These are phyloP conservation scores for Odobenus rosmarus DNA, from an alignment of 2,113 vertebrate genomes.

Conservation along the genomic window DNA sequence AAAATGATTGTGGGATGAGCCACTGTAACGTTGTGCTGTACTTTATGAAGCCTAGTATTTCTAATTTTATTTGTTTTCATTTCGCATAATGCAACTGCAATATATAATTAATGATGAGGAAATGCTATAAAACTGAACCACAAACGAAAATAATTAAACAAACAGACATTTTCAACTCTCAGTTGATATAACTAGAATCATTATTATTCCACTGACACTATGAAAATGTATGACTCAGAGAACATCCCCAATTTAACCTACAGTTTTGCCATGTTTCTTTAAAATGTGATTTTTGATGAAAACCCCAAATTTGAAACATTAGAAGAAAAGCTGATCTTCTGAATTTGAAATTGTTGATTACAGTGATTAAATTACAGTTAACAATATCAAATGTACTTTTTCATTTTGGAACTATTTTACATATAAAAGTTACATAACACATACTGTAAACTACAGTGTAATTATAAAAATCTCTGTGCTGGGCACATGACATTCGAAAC, in stretches of 20 bases:
- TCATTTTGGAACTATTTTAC: background rate
- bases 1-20: background rate
- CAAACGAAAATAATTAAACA: slow-evolving; percentile 71
- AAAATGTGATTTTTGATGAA: slow-evolving; percentile 36
- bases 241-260: background rate
- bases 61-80: slow-evolving; percentile 63
- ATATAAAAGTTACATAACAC: background rate
- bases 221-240: background rate
- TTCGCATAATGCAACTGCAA: slow-evolving; percentile 57
- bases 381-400: background rate
- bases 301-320: background rate
- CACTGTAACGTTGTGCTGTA: background rate
- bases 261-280: background rate
- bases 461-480: background rate
- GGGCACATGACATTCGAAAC: background rate
- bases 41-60: slow-evolving; percentile 42
- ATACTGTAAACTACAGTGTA: background rate
- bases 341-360: slow-evolving; percentile 18
- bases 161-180: slow-evolving; percentile 53
- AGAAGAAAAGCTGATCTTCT: background rate
- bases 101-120: slow-evolving; percentile 70
- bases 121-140: slow-evolving; percentile 63
- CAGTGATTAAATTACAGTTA: background rate
- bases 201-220: background rate
- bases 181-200: background rate